Percentiles rank a stretch among this genome's conserved stretches.
Evolutionary conservation across 2,113 vertebrate genomes (phyloP).

Genomic region (Urocolius indicus): DNA sequence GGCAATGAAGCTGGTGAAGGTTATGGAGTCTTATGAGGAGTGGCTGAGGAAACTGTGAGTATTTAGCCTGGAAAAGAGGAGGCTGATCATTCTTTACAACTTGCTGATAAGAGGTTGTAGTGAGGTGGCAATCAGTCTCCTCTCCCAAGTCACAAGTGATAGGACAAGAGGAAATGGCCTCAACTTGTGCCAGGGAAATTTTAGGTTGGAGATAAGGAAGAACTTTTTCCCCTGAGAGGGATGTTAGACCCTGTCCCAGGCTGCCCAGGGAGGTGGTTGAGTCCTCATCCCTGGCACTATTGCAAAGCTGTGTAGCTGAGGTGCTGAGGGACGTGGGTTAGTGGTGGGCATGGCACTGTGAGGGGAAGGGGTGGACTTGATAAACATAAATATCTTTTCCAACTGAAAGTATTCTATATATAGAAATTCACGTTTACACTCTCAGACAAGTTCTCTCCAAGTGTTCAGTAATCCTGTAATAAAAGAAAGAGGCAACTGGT

Average conservation of each 20-base stretch:
- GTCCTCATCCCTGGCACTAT: background rate
- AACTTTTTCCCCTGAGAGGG: background rate
- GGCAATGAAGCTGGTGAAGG: no score
- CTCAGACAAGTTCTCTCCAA: no score
- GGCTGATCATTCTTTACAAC: background rate
- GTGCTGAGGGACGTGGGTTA: no score
- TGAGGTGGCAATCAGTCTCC: no score
- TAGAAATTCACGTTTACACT: no score
- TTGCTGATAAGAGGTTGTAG: no score
- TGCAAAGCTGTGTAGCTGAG: no score
- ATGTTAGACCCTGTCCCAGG: background rate
- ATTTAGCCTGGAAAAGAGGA: background rate
- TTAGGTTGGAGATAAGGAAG: background rate
- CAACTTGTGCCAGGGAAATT: background rate
- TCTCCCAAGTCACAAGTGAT: no score
- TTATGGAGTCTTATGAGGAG: background rate
- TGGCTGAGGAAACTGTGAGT: background rate
- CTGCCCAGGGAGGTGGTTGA: background rate
- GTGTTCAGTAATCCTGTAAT: no score
- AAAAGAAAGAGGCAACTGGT: no score
- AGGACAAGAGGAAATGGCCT: no score
- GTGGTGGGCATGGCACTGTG: background rate
- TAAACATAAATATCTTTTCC: background rate
- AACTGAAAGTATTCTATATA: background rate
- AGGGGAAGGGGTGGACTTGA: background rate